phyloP scores from a whole-genome alignment of 2,113 vertebrate genomes.

The Xiphophorus couchianus region DNA sequence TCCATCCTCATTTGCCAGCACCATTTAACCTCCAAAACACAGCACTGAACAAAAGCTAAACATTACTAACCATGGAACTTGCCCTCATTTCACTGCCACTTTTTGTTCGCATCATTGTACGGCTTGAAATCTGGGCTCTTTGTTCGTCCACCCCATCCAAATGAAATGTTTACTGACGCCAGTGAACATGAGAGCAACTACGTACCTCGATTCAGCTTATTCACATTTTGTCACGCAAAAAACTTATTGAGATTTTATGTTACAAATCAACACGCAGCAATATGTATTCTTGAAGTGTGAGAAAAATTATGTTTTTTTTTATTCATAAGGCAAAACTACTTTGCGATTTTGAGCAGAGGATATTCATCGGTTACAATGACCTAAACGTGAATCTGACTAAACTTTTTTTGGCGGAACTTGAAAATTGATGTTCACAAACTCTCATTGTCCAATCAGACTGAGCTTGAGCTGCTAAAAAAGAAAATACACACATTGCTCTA shows the following conservation, averaged over 20 bases:
- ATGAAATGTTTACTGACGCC: conserved; percentile 27
- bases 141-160: conserved; percentile 33
- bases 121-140: conserved; percentile 25
- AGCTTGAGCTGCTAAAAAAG: neutral
- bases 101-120: conserved; percentile 38
- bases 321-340: neutral
- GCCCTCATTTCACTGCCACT: conserved; percentile 38
- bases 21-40: conserved; percentile 48
- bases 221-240: neutral
- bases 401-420: neutral
- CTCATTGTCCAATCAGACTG: too few species aligned
- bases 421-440: too few species aligned
- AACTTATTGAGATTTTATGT: neutral
- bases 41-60: conserved; percentile 45
- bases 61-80: conserved; percentile 37
- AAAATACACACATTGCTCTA: neutral
- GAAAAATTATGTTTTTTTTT: neutral
- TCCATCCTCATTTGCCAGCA: conserved; percentile 40
- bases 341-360: neutral
- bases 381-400: neutral
- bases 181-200: neutral
- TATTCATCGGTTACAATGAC: neutral
- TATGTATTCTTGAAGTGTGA: neutral
- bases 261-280: neutral
- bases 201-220: neutral